Percentiles rank a stretch among this genome's conserved stretches.
These are phyloP conservation scores for Crenichthys baileyi DNA, from an alignment of 2,797 vertebrate genomes.

Conservation along the genomic window DNA sequence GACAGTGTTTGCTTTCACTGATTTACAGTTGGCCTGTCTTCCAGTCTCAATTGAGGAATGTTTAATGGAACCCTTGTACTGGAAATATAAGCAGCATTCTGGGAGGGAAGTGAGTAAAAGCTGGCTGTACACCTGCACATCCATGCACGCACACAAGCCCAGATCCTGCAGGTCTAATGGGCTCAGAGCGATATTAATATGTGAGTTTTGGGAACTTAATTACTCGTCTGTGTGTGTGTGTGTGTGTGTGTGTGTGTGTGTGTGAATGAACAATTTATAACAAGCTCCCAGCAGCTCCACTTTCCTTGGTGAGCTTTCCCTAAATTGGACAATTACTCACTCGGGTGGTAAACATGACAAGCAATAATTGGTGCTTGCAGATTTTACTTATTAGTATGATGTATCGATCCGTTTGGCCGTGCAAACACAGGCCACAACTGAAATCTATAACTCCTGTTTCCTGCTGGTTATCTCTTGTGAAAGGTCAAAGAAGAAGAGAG, in stretches of 20 bases:
- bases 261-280: conserved; percentile 67
- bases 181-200: conserved; percentile 68
- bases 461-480: conserved; percentile 53
- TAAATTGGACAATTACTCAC: conserved; percentile 82
- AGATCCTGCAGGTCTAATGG: conserved; percentile 61
- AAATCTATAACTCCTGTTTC: conserved; percentile 55
- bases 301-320: conserved; percentile 70
- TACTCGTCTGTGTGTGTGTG: conserved; percentile 59
- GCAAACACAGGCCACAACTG: conserved; percentile 9
- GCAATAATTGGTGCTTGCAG: conserved; percentile 78
- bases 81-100: conserved; percentile 31
- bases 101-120: conserved; percentile 53
- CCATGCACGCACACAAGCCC: background rate
- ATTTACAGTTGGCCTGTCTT: conserved; percentile 21
- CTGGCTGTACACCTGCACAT: conserved; percentile 25
- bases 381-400: conserved; percentile 82
- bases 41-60: conserved; percentile 25
- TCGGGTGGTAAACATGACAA: conserved; percentile 74
- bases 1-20: conserved; percentile 6
- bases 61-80: conserved; percentile 17
- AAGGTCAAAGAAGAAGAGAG: conserved; percentile 51
- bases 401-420: conserved; percentile 64
- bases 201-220: conserved; percentile 79
- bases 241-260: conserved; percentile 36
- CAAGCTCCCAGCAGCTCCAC: conserved; percentile 60